These are phyloP conservation scores for Oreochromis spilurus DNA, from an alignment of 2,113 vertebrate genomes.

Conservation along the genomic window DNA sequence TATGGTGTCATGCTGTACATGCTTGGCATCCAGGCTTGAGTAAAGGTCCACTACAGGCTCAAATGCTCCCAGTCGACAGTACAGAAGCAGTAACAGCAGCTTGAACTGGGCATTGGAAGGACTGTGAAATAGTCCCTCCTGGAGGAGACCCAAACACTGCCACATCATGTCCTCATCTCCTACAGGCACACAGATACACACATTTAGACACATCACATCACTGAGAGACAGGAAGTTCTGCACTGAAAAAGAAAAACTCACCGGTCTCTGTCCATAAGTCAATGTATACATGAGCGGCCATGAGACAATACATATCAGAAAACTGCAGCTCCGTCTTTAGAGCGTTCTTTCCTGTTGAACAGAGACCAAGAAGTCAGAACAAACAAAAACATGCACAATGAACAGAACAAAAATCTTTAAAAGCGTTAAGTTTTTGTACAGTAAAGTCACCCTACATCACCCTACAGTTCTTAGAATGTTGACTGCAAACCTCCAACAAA, in stretches of 20 bases:
- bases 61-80: slow-evolving; percentile 90
- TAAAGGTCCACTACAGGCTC: slow-evolving; percentile 95
- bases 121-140: slow-evolving; percentile 86
- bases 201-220: background rate
- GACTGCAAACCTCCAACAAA: background rate
- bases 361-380: background rate
- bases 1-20: slow-evolving; percentile 97
- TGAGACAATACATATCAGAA: slow-evolving; percentile 95
- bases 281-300: slow-evolving; percentile 90
- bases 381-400: background rate
- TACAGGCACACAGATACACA: slow-evolving; percentile 42
- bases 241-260: slow-evolving; percentile 39
- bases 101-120: slow-evolving; percentile 97
- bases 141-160: slow-evolving; percentile 83
- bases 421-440: background rate
- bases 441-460: background rate
- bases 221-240: background rate
- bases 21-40: slow-evolving; percentile 94
- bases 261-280: slow-evolving; percentile 90
- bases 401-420: background rate
- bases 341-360: slow-evolving; percentile 78
- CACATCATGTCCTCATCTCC: slow-evolving; percentile 85
- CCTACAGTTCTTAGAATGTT: background rate
- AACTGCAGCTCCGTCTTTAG: slow-evolving; percentile 97
- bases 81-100: slow-evolving; percentile 93